Conservation (phyloP, 30 jellyfish, hydroid and myxozoan species). For the Phacellophora camtschatica region DNA sequence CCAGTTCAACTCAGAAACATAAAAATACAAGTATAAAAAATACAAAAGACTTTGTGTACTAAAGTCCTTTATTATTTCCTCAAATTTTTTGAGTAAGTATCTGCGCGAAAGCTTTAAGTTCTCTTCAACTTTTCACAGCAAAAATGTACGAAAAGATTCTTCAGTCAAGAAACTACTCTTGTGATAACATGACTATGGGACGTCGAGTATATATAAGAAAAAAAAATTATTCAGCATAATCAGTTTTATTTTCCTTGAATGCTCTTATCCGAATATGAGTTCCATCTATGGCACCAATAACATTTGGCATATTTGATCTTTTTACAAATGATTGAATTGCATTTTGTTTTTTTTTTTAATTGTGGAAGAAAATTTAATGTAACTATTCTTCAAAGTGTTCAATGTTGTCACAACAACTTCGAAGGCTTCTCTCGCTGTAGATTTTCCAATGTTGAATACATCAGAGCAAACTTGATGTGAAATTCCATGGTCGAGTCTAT, state of each 20-base stretch:
- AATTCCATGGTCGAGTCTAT: constrained; percentile 34
- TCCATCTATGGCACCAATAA: constrained; percentile 39
- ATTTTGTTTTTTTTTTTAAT: not conserved
- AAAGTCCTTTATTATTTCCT: too few species aligned
- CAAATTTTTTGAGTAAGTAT: too few species aligned
- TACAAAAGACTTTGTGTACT: too few species aligned
- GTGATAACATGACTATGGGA: too few species aligned
- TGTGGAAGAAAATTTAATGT: constrained; percentile 2
- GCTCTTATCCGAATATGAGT: constrained; percentile 32
- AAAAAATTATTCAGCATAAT: too few species aligned
- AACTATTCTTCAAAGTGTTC: constrained; percentile 10
- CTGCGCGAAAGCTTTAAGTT: too few species aligned
- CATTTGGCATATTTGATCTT: constrained; percentile 29
- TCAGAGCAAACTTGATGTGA: constrained; percentile 40
- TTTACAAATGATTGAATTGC: constrained; percentile 4
- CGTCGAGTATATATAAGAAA: too few species aligned
- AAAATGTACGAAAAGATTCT: too few species aligned
- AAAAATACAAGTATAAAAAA: too few species aligned
- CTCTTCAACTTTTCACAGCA: too few species aligned
- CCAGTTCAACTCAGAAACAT: too few species aligned
- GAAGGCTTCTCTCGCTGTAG: constrained; percentile 36
- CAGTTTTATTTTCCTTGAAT: not conserved
- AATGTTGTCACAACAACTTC: not conserved
- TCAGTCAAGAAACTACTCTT: too few species aligned
- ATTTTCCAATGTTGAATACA: constrained; percentile 12